Base-by-base conservation (phyloP, 2,113 vertebrate species). In the Hippocampus comes region DNA sequence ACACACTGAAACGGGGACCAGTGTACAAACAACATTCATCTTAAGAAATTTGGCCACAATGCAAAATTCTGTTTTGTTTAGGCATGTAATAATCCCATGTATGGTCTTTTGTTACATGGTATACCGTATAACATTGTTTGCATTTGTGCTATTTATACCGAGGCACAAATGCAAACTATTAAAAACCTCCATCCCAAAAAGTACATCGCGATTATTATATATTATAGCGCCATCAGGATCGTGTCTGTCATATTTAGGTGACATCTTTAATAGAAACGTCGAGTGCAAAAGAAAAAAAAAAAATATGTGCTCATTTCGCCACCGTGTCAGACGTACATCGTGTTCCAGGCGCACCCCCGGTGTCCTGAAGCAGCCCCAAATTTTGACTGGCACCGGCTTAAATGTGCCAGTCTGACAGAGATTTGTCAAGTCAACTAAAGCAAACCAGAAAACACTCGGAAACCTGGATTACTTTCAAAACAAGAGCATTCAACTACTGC, bases 331-430 rank as follows among this genome's bases (percentile, higher is more conserved):
- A 66, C 23, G 42, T 48, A 86, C 85, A 79, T 63, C 69, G 75
- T 79, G 86, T 85, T 86, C 82, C 75, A 70, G 17, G 68, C 23
- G 67, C 66, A 74, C 67, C 74, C 48, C 78, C 71, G 57, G 80
- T 80, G 66, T 67, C 73, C 77, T 41, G 73, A 56, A 78, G 70
- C 77, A 38, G 78, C 76, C 63, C 74, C 75, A 68, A 49, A 70
- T 55, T 74, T 55, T 76, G 82, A 87, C 86, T 84, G 84, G 82
- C 86, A 78, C 79, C 82, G 78, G 75, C 69, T 73, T 67, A 72
- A 71, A 81, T 72, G 64, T 89, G 85, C 75, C 82, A 88, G 87
- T 75, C 79, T 61, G 20, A 43, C 56, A 63, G 48, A 42, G 41
- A 60, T 18, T 20, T 30, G 76, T 79, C 25, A 86, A 89, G 83